These are phyloP conservation scores for silkworm (Bombyx mori) DNA, from an alignment of 1,140 invertebrate genomes.

Conservation along the genomic window DNA sequence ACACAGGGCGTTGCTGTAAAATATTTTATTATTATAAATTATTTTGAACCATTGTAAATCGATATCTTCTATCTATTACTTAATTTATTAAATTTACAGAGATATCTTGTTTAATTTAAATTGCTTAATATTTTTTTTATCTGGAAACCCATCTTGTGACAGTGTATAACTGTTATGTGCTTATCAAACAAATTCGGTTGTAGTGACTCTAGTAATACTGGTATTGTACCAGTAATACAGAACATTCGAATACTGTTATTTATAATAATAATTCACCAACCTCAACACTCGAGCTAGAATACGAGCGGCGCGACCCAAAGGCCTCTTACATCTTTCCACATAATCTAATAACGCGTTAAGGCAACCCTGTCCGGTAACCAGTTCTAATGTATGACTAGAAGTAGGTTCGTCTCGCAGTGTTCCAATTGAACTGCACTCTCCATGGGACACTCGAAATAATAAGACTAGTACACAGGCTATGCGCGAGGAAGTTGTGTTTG, in stretches of 20 bases:
- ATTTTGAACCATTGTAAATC: too few relatives aligned
- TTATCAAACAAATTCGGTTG: too few relatives aligned
- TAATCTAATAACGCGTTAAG: conserved; percentile 54
- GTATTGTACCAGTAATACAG: background rate
- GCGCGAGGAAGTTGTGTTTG: conserved; percentile 33
- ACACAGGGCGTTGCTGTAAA: conserved; percentile 51
- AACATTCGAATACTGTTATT: background rate
- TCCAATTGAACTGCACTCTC: conserved; percentile 27
- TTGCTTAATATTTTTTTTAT: too few relatives aligned
- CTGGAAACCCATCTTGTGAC: too few relatives aligned
- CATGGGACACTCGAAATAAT: conserved; percentile 50
- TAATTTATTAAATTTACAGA: too few relatives aligned
- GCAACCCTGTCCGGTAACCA: conserved; percentile 44
- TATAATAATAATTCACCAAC: conserved; percentile 19
- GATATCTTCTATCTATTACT: too few relatives aligned
- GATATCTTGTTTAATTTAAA: too few relatives aligned
- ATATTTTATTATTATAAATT: too few relatives aligned
- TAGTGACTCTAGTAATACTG: too few relatives aligned
- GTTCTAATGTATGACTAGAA: conserved; percentile 34
- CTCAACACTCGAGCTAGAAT: conserved; percentile 56
- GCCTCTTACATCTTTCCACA: conserved; percentile 48
- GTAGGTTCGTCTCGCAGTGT: conserved; percentile 26
- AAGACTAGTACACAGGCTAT: conserved; percentile 53
- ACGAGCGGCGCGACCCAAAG: conserved; percentile 51
- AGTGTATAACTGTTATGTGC: too few relatives aligned